Base-by-base conservation (phyloP, 2,113 vertebrate genomes). In the Alces alces region DNA sequence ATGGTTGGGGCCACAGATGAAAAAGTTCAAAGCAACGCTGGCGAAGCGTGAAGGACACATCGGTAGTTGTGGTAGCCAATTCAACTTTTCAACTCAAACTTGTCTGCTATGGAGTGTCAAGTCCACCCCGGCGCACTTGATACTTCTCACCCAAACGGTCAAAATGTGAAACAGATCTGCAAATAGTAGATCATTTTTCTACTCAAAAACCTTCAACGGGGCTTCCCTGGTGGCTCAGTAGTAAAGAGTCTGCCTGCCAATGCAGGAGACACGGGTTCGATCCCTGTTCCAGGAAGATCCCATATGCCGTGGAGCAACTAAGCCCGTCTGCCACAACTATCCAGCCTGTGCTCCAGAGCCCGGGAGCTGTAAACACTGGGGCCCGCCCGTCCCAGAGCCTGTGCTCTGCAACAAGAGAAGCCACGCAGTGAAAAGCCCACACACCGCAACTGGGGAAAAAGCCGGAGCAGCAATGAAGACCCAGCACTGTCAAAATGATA, bases 271-370 rank as follows among this genome's bases (percentile, higher is more conserved):
- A 43, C 3, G 1, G 66, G 66, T 39, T 73, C 2, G 23, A 23
- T 12, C 70, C 70, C 39, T 15, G 70, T 43, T 14, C 12, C n/a
- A 39, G n/a, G 66, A 73, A 39, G 66, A 73, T 13, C 36, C 39
- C 13, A 4, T 27, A 15, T 27, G 23, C 70, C 11, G 6, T 27
- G 70, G 12, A 43, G 39, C 70, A 76, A 15, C 39, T 23, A 43
- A 76, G 70, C 23, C 23, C 1, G 0, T 43, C 23, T 0, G 2
- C 70, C 70, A 43, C 21, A 76, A 2, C 70, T 27, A 0, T 27
- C 4, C 36, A 76, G 39, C 11, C 39, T 76, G 23, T 27, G 70
- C 70, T 39, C 36, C 39, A 76, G 23, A 76, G 70, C 70, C 39
- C 43, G 23, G 70, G 39, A 14, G 39, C 70, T 3, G 1, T 43